Evolutionary conservation across 1,140 invertebrate genomes (phyloP).

Genomic region (Armadillidium nasatum): DNA sequence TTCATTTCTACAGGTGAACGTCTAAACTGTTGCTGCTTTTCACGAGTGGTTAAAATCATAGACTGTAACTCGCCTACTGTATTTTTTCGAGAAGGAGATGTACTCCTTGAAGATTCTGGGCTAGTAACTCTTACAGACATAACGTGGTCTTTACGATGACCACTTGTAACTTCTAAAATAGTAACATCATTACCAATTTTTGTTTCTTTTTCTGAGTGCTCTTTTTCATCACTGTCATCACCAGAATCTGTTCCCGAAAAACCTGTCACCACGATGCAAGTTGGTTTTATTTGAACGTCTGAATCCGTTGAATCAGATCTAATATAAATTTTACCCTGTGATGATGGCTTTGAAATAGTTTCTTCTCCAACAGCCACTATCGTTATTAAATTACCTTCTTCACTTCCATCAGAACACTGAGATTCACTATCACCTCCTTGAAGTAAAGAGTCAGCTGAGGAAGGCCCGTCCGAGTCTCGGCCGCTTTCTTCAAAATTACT

Average conservation of each 20-base stretch:
- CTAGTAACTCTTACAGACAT: conserved; percentile 44
- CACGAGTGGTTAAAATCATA: conserved; percentile 36
- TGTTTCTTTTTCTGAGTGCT: conserved; percentile 24
- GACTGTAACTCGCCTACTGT: conserved; percentile 40
- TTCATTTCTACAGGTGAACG: conserved; percentile 35
- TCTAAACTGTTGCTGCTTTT: conserved; percentile 36
- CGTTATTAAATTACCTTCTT: conserved; percentile 43
- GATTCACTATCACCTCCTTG: conserved; percentile 43
- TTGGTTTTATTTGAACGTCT: conserved; percentile 44
- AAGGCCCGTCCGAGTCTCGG: conserved; percentile 38
- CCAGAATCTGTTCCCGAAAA: conserved; percentile 42
- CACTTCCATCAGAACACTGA: conserved; percentile 43
- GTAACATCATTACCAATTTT: conserved; percentile 43
- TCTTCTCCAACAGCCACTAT: conserved; percentile 45
- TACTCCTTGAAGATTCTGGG: conserved; percentile 42
- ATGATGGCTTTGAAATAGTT: conserved; percentile 30
- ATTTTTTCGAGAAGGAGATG: conserved; percentile 36
- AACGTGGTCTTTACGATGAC: conserved; percentile 40
- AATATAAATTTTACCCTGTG: conserved; percentile 42
- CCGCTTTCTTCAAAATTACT: conserved; percentile 35
- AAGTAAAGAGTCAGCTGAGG: conserved; percentile 37
- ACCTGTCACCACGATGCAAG: conserved; percentile 43
- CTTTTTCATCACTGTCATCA: conserved; percentile 36
- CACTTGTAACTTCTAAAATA: conserved; percentile 42
- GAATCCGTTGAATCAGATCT: conserved; percentile 44